Percentiles rank a stretch among this genome's conserved stretches.
These are phyloP conservation scores for Colletes collaris DNA, from an alignment of 2,888 invertebrate genomes.

Conservation along the genomic window DNA sequence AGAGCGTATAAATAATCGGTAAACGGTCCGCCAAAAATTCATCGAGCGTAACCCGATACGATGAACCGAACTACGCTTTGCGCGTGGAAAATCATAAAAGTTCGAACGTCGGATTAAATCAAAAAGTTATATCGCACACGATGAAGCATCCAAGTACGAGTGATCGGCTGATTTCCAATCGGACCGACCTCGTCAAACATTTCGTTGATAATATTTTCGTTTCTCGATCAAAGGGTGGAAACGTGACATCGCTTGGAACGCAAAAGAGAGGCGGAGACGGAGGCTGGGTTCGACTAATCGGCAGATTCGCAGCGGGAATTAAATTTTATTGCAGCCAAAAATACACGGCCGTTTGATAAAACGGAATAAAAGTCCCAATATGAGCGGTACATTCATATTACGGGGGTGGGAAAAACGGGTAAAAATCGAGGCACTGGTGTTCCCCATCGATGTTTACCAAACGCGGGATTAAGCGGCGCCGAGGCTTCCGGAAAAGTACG, in stretches of 20 bases:
- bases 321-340: constrained; percentile 40
- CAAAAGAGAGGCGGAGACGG: background rate
- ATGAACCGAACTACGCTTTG: no score
- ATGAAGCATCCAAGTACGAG: background rate
- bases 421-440: no score
- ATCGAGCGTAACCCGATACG: no score
- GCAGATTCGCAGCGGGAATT: constrained; percentile 31
- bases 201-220: constrained; percentile 49
- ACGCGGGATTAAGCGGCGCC: constrained; percentile 17
- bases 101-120: constrained; percentile 52
- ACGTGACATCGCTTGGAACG: constrained; percentile 23
- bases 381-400: constrained; percentile 24
- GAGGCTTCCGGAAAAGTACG: constrained; percentile 20
- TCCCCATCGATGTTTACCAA: constrained; percentile 11
- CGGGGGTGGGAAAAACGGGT: background rate
- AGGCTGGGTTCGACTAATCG: constrained; percentile 20
- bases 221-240: constrained; percentile 27
- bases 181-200: constrained; percentile 21
- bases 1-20: no score
- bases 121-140: constrained; percentile 60
- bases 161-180: no score
- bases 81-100: constrained; percentile 51
- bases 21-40: no score
- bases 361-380: constrained; percentile 23
- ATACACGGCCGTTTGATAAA: constrained; percentile 18